Conservation (phyloP, 1,140 invertebrate species). For the Lasaia peninsularis region DNA sequence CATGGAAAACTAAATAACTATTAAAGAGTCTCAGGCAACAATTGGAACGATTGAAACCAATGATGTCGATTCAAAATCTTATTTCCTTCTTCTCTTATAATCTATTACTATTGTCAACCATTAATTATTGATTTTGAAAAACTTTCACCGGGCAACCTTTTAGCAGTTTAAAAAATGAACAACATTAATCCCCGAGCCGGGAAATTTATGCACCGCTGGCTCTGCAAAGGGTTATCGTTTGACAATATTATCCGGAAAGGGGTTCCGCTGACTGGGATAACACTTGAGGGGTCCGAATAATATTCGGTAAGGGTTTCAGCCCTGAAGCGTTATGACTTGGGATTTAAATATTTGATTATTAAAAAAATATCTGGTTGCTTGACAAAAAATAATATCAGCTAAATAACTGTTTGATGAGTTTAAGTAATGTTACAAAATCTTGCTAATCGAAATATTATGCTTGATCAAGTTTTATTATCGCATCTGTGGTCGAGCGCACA, state of each 20-base stretch:
- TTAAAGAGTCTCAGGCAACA: no score
- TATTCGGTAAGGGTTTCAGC: not conserved
- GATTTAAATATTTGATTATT: no score
- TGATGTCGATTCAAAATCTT: no score
- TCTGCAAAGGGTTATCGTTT: slow-evolving; percentile 28
- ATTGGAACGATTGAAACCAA: no score
- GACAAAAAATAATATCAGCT: not conserved
- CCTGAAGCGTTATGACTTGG: not conserved
- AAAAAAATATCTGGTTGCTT: not conserved
- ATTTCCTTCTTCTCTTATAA: not conserved
- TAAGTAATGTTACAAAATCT: no score
- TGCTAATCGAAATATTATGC: no score
- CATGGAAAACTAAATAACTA: no score
- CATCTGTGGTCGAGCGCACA: no score
- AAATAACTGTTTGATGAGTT: no score
- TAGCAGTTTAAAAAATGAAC: slow-evolving; percentile 16
- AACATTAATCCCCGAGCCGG: slow-evolving; percentile 13
- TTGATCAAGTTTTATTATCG: no score
- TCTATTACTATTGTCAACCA: not conserved
- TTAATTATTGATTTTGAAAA: slow-evolving; percentile 8
- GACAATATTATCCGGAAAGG: slow-evolving; percentile 20
- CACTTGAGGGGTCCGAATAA: not conserved
- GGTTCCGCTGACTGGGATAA: slow-evolving; percentile 8
- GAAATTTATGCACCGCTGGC: slow-evolving; percentile 28
- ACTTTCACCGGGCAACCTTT: not conserved